Percentiles rank a stretch among this genome's conserved stretches.
Conservation (phyloP, 2,113 vertebrate genomes). For the Pomatorhinus ruficollis region DNA sequence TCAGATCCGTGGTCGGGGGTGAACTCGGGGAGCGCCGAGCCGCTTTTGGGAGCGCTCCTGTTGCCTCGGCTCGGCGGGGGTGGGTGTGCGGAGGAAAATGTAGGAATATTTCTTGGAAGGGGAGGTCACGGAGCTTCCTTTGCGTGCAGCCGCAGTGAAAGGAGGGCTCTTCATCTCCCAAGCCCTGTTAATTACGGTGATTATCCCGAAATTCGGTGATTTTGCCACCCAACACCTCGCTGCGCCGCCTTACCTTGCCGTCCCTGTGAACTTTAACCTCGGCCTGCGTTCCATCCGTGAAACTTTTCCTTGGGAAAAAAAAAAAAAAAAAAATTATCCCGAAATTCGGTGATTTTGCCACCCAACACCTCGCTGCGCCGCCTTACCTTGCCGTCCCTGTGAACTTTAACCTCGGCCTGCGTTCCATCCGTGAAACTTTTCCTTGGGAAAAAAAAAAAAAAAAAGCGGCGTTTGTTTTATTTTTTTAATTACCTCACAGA, state of each 20-base stretch:
- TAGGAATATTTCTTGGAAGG: too few species aligned
- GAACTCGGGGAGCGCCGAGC: neutral
- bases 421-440: neutral
- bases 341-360: accelerated
- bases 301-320: neutral
- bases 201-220: accelerated
- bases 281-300: neutral
- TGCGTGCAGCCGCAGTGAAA: neutral
- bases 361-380: accelerated
- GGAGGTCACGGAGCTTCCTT: neutral
- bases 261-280: neutral
- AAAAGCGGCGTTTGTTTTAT: neutral
- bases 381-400: accelerated
- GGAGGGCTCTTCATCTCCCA: neutral
- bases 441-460: too few species aligned
- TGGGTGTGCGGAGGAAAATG: neutral
- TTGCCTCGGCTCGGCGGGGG: accelerated
- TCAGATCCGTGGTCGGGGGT: too few species aligned
- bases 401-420: neutral
- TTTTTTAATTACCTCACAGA: neutral
- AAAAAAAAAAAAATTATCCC: neutral
- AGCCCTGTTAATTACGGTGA: accelerated
- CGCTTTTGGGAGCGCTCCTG: neutral
- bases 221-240: accelerated
- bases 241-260: accelerated